phyloP scores from a whole-genome alignment of 2,797 vertebrate species.

The Threskiornis aethiopicus region DNA sequence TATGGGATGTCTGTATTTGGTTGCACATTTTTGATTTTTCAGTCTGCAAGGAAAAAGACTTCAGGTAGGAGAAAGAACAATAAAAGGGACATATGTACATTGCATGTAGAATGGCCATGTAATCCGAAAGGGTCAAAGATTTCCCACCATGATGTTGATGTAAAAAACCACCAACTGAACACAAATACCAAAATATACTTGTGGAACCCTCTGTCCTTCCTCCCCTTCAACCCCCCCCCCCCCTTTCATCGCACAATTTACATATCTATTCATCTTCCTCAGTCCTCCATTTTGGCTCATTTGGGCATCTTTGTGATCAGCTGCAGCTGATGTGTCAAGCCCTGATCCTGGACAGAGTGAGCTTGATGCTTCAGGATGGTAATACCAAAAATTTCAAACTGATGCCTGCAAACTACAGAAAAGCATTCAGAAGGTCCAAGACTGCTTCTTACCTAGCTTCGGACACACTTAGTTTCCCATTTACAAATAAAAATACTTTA shows the following conservation, averaged over 20 bases:
- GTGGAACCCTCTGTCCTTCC: not conserved
- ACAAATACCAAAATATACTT: not conserved
- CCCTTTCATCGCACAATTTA: fast-evolving
- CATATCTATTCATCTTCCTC: not conserved
- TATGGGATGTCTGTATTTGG: not conserved
- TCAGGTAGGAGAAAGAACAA: not conserved
- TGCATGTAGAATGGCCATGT: not conserved
- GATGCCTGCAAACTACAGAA: not conserved
- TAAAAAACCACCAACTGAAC: fast-evolving
- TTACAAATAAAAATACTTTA: not conserved
- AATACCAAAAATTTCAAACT: not conserved
- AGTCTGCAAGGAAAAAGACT: not conserved
- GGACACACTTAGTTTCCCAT: not conserved
- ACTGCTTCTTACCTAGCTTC: not conserved
- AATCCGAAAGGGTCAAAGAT: not conserved
- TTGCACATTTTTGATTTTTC: not conserved
- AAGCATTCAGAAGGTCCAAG: not conserved
- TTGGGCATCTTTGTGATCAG: not conserved
- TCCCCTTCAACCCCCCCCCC: not conserved
- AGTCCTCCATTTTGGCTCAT: not conserved
- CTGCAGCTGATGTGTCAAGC: not conserved
- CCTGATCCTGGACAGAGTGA: not conserved
- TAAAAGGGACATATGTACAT: not conserved
- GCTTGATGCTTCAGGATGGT: not conserved
- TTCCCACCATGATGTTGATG: not conserved